Evolutionary conservation across 2,113 vertebrate genomes (phyloP).

Genomic region (Isichthys henryi): DNA sequence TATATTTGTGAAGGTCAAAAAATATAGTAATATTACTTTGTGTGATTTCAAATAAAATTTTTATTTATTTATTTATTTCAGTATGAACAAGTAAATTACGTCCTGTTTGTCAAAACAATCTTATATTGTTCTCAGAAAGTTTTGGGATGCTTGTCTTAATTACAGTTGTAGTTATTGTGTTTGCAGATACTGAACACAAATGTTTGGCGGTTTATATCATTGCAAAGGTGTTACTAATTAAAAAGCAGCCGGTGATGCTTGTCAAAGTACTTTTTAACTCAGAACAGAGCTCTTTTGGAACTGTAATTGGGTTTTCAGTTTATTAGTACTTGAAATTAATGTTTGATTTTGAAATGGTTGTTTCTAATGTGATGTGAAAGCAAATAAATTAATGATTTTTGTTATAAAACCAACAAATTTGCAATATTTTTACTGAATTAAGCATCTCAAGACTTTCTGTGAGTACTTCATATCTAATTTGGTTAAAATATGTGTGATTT

Average conservation of each 20-base stretch:
- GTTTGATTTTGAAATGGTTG: background rate
- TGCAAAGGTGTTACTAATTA: background rate
- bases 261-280: background rate
- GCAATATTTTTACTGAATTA: background rate
- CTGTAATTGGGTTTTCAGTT: background rate
- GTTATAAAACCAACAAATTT: background rate
- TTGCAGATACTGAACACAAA: background rate
- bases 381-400: background rate
- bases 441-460: background rate
- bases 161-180: background rate
- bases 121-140: no score
- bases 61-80: background rate
- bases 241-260: background rate
- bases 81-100: background rate
- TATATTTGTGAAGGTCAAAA: background rate
- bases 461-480: background rate
- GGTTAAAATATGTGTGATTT: background rate
- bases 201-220: background rate
- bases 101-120: no score
- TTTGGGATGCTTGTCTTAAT: background rate
- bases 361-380: background rate
- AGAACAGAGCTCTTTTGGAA: background rate
- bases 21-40: background rate
- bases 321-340: background rate
- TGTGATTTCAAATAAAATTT: background rate